Evolutionary conservation across 1,140 invertebrate species (phyloP), one percentile per base, ranked within the genome.

Genomic region (Leptinotarsa defecta): DNA sequence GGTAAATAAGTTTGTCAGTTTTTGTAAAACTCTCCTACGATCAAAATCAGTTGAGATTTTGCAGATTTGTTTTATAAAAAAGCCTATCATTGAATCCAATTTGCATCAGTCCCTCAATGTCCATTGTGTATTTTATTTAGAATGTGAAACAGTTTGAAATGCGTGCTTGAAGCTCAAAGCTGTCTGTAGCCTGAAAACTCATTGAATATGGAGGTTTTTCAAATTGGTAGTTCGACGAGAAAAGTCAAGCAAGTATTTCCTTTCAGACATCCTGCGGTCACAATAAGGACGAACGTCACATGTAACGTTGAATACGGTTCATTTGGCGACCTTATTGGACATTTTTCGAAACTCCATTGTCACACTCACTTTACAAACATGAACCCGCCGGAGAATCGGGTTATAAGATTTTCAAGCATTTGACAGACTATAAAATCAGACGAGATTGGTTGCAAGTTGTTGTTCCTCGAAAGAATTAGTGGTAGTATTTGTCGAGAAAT

Each of bases 321-420:
- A 68, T 68, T 68, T 68, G 67, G 24, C 19, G 67, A 43, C 67
- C 24, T 68, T 68, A 68, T 68, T 68, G 67, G 67, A 68, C 24
- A 1, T 68, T 68, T 68, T 43, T 68, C 43, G 67, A 68, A 68
- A 68, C 24, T 68, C 43, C 19, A 43, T 68, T 68, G 67, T 68
- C 67, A 68, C 19, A 68, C 11, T 68, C n/a, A 57, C 52, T 57
- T 17, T 57, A 57, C n/a, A 57, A 57, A 43, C 34, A 43, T 43
- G 34, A 43, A 43, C 34, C 8, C 34, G 34, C 52, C 52, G 13
- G n/a, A 57, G 52, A 57, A 57, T 57, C 15, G 52, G 52, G 4
- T 15, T 57, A 57, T 57, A 19, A 57, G 52, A 57, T 57, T 57
- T 57, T 57, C 17, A 0, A 57, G 52, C n/a, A 17, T 57, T 57